These are phyloP conservation scores for Sphenopsis melanotis DNA, from an alignment of 2,797 vertebrate species.

Conservation along the genomic window DNA sequence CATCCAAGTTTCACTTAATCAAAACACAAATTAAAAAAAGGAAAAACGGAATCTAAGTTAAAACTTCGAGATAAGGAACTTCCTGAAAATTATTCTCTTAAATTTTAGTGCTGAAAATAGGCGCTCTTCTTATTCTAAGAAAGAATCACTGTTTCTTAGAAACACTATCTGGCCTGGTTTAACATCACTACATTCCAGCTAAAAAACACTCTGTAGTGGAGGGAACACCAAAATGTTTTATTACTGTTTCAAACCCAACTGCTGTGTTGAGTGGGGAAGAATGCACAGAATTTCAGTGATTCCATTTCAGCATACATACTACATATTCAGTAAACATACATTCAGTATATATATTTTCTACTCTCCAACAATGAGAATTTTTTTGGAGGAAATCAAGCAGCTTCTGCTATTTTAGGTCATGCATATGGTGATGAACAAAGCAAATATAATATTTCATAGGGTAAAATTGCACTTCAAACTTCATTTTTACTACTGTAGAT, in stretches of 20 bases:
- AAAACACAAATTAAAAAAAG: neutral
- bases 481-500: neutral
- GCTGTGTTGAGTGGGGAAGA: neutral
- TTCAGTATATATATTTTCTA: neutral
- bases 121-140: neutral
- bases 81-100: neutral
- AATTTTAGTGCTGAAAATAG: neutral
- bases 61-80: neutral
- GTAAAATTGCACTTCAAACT: neutral
- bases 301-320: neutral
- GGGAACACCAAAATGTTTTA: neutral
- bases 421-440: neutral
- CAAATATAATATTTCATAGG: neutral
- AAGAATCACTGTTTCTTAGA: neutral
- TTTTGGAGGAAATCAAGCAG: neutral
- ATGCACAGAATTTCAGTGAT: neutral
- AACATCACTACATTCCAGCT: neutral
- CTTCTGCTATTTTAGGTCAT: neutral
- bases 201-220: neutral
- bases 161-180: neutral
- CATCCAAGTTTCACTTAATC: neutral
- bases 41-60: neutral
- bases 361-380: neutral
- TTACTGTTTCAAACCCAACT: neutral
- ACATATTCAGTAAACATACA: neutral